Base-by-base conservation (phyloP, 1,140 invertebrate genomes). In the Asbolus verrucosus region DNA sequence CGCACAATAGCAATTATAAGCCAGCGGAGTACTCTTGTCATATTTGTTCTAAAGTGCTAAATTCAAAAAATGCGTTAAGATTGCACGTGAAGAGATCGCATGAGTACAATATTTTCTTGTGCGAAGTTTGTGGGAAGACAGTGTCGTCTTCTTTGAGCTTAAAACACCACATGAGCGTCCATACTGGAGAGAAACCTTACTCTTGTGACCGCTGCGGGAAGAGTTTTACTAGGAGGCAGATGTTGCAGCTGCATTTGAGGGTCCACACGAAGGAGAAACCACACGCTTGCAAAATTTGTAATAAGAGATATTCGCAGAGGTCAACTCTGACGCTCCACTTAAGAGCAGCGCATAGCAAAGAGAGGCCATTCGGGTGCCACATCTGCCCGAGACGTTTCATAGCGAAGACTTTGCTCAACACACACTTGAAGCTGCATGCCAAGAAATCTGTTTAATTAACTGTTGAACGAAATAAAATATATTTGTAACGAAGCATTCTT, bases 171-270 rank as follows among this genome's bases (percentile, higher is more conserved):
- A 54, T 73, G 36, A 62, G 72, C 11, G 75, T 73, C 6, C 77
- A 78, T 39, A 73, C 77, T 38, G 77, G 78, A 0, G 73, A 79
- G 16, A 77, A 76, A 36, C 78, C 76, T 5, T 73, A 78, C 15
- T 41, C 72, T 6, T 82, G 81, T 41, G 73, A 74, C 8, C 72
- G 75, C 15, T 78, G 77, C 60, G 74, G 70, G 1, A 75, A 70
- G 50, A 41, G 54, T 6, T 78, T 78, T 63, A 71, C 66, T 4
- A 43, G 73, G 33, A 60, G 67, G n/a, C 70, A 67, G 0, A 75
- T 73, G 1, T 70, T 78, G 5, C 87, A 91, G 63, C 90, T 92
- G n/a, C 92, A 94, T 81, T 89, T 92, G 71, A 83, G 91, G 74
- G 84, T 90, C 73, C 91, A 93, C 81, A n/a, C n/a, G n/a, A 82